Evolutionary conservation across 2,797 vertebrate genomes (phyloP), one percentile per base, ranked within the genome.

Genomic region (Hoplostethus atlanticus): DNA sequence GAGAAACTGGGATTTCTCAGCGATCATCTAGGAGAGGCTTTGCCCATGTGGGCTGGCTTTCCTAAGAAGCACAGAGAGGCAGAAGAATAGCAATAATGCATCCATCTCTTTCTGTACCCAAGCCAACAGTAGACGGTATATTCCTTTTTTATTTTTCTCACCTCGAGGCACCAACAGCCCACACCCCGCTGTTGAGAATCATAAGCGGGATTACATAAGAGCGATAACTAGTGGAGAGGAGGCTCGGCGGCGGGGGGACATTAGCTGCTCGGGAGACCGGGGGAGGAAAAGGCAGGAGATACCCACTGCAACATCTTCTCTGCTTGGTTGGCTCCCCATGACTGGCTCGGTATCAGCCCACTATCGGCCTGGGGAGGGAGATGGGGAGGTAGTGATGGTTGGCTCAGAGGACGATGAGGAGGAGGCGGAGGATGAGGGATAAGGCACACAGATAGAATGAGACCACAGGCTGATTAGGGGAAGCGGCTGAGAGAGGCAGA

Each of bases 141-240:
- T 73, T 51, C 60, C 3, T 73, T 70, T 73, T 85, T 86, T 74
- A 65, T 86, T 83, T 84, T 74, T 90, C 81, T 79, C 90, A 91
- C 87, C 87, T 89, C 82, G 30, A 86, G 85, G 90, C 86, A 87
- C 77, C 84, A 83, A 76, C 89, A 87, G 69, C 87, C 90, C 80
- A 90, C 88, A 89, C 80, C 89, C 84, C 47, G 62, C 84, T 87
- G 84, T 76, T 75, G 71, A 79, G 79, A 66, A 76, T 63, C 83
- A 86, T 84, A 80, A 84, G 79, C 48, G 17, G 81, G 76, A 87
- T 92, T 92, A 88, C 83, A 79, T 91, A 92, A 91, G 74, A 71
- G 69, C 34, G 68, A 80, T 86, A 88, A 84, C 79, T 78, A 71
- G 73, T 61, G 12, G 72, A 71, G 84, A 84, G 86, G 84, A 84